Conservation (phyloP, 2,797 vertebrate species). For the Lithobates sylvaticus region DNA sequence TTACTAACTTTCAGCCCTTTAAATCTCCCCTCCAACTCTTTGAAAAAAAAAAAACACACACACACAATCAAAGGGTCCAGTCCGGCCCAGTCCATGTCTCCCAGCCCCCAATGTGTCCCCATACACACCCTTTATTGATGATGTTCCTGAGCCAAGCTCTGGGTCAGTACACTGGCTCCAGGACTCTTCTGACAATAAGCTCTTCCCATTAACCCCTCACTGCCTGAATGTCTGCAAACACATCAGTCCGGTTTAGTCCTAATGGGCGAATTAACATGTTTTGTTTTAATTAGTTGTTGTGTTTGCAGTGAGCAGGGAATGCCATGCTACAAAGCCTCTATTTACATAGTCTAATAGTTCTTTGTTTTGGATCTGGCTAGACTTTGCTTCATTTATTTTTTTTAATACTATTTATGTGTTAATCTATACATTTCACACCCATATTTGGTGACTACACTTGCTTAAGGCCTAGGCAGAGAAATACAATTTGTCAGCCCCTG, state of each 20-base stretch:
- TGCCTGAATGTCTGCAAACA: conserved; percentile 5
- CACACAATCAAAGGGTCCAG: conserved; percentile 48
- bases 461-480: not conserved
- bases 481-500: not conserved
- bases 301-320: conserved; percentile 6
- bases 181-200: conserved; percentile 13
- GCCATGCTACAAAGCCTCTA: not conserved
- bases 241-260: conserved; percentile 2
- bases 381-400: not conserved
- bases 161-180: conserved; percentile 20
- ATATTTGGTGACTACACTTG: not conserved
- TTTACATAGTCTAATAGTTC: conserved; percentile 1
- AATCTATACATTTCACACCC: not conserved
- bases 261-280: conserved; percentile 36
- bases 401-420: conserved; percentile 28
- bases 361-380: conserved; percentile 9
- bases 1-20: conserved; percentile 72
- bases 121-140: conserved; percentile 25
- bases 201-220: conserved; percentile 23
- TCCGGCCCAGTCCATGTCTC: conserved; percentile 12
- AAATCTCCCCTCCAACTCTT: conserved; percentile 53
- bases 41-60: conserved; percentile 37
- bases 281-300: conserved; percentile 42
- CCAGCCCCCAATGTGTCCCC: not conserved
- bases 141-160: not conserved